phyloP scores from a whole-genome alignment of 2,888 invertebrate genomes.

The Coelogynopora nodosa region DNA sequence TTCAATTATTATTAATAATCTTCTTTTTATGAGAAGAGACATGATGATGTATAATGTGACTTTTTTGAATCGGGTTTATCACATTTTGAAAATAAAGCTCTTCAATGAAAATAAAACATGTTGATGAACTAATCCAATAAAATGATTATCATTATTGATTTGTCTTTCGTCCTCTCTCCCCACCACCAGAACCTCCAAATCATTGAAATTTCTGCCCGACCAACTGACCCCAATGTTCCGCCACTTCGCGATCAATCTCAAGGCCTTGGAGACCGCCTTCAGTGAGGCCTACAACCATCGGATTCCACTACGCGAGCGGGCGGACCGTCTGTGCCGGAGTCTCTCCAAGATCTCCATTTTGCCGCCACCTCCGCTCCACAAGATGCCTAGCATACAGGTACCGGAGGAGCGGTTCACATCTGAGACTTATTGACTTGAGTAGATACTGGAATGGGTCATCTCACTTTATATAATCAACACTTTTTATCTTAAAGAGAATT shows the following conservation, averaged over 20 bases:
- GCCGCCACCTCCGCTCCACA: background rate
- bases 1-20: no score
- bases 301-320: background rate
- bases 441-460: no score
- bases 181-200: background rate
- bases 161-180: background rate
- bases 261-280: constrained; percentile 3
- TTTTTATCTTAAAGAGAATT: no score
- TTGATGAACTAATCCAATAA: no score
- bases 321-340: background rate
- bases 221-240: background rate
- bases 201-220: background rate
- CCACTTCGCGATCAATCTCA: background rate
- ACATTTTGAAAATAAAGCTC: no score
- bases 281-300: background rate
- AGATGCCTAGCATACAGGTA: background rate
- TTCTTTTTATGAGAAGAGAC: no score
- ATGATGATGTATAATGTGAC: no score
- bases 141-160: no score
- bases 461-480: no score
- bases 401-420: background rate
- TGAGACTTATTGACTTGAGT: no score
- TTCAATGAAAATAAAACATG: no score
- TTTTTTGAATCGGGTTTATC: no score
- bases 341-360: background rate